These are phyloP conservation scores for Ganaspis sp. DNA, from an alignment of 1,140 invertebrate species.

Conservation along the genomic window DNA sequence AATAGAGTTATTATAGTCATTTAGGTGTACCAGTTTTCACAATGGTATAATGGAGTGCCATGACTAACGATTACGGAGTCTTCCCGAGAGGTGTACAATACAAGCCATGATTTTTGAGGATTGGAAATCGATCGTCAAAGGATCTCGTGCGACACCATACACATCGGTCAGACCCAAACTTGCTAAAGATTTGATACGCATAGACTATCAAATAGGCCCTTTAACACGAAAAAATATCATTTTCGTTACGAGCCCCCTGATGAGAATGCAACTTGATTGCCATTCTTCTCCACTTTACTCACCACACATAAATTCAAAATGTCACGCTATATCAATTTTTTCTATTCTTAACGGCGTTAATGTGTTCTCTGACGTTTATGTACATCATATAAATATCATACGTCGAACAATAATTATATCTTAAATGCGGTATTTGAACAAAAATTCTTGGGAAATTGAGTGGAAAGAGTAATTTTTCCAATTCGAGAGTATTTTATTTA, in stretches of 20 bases:
- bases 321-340: conserved; percentile 55
- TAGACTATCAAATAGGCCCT: conserved; percentile 39
- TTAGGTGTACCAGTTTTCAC: conserved; percentile 16
- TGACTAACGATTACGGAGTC: conserved; percentile 58
- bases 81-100: not conserved
- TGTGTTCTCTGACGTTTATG: not conserved
- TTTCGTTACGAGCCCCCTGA: conserved; percentile 27
- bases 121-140: conserved; percentile 44
- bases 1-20: not conserved
- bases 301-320: conserved; percentile 36
- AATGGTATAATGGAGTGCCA: conserved; percentile 55
- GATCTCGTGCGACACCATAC: conserved; percentile 17
- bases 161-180: not conserved
- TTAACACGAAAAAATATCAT: conserved; percentile 40
- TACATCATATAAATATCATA: not conserved
- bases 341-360: conserved; percentile 20
- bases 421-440: no score
- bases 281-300: not conserved
- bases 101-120: conserved; percentile 15
- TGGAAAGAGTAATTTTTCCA: no score
- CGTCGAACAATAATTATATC: conserved; percentile 22
- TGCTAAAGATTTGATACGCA: conserved; percentile 46
- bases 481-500: no score
- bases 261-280: conserved; percentile 36
- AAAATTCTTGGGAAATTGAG: no score